Base-by-base conservation (phyloP, 2,113 vertebrate species). In the Peromyscus maniculatus region DNA sequence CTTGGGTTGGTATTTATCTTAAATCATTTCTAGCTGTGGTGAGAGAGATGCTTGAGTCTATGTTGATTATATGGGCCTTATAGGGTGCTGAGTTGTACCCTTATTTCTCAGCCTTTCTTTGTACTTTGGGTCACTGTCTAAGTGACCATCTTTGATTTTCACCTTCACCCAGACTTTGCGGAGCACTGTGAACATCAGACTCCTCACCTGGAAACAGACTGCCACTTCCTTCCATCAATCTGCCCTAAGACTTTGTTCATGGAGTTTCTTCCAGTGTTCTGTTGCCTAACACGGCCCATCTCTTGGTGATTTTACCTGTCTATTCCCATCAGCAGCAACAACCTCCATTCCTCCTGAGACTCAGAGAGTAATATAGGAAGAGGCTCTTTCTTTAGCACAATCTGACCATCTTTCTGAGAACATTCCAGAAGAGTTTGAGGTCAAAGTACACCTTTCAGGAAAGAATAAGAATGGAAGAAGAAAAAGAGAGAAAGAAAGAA, bases 1-100 rank as follows among this genome's bases (percentile, higher is more conserved):
- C 79, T 59, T 92, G 46, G 62, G 21, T 43, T 95, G 55, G 4
- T 89, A 78, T 94, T 96, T 96, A 91, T 66, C 94, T 96, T 78
- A 78, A 77, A 36, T 89, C 86, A 87, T 95, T 92, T 92, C 49
- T 91, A 24, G 24, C 31, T 24, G 7, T 74, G 31, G 74, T 59
- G n/a, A 64, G 46, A 39, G 33, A 11, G 57, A 5, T 15, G 36
- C 17, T 26, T 59, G 21, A 2, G 19, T 92, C 49, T 46, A 3
- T 69, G 39, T 24, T 24, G 13, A 90, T 33, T 22, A 55, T 59
- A 91, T 89, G 94, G 16, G 86, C 49, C 26, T 33, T 72, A 28
- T 57, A 16, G 11, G 80, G 26, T 46, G 39, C n/a, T 84, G 84
- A 43, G 8, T 39, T 66, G n/a, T 90, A 21, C 3, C 24, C 1